Percentiles rank a stretch among this genome's conserved stretches.
Conservation (phyloP, 2,888 invertebrate genomes). For the Cataglyphis livida region DNA sequence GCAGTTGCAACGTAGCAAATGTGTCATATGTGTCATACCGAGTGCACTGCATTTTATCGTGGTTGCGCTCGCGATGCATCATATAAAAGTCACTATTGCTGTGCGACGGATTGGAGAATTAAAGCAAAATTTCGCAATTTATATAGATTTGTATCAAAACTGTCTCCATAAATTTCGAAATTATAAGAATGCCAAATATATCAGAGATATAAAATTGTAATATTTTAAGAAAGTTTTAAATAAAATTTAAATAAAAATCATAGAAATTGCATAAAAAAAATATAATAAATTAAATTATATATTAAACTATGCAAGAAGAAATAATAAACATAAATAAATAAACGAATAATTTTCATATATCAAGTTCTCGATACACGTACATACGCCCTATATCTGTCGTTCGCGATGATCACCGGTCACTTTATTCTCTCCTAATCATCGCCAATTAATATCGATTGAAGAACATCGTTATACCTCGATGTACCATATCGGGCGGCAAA, state of each 20-base stretch:
- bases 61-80: constrained; percentile 45
- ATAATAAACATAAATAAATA: neutral
- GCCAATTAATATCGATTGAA: constrained; percentile 10
- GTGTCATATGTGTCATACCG: constrained; percentile 58
- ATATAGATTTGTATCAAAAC: neutral
- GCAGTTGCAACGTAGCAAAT: constrained; percentile 66
- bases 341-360: neutral
- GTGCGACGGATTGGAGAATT: neutral
- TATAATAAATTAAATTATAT: neutral
- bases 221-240: neutral
- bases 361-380: neutral
- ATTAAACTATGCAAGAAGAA: neutral
- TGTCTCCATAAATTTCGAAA: neutral
- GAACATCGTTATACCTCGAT: constrained; percentile 30
- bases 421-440: neutral
- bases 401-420: constrained; percentile 8
- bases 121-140: constrained; percentile 14
- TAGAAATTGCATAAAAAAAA: neutral
- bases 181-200: neutral
- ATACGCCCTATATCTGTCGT: neutral
- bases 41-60: constrained; percentile 55
- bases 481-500: constrained; percentile 46
- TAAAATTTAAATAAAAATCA: neutral
- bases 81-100: neutral
- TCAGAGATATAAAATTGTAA: neutral